A percentile compares a stretch with the other conserved stretches of the same genome.
Evolutionary conservation across 2,797 vertebrate species (phyloP).

Genomic region (Parauchenoglanis punctatus): DNA sequence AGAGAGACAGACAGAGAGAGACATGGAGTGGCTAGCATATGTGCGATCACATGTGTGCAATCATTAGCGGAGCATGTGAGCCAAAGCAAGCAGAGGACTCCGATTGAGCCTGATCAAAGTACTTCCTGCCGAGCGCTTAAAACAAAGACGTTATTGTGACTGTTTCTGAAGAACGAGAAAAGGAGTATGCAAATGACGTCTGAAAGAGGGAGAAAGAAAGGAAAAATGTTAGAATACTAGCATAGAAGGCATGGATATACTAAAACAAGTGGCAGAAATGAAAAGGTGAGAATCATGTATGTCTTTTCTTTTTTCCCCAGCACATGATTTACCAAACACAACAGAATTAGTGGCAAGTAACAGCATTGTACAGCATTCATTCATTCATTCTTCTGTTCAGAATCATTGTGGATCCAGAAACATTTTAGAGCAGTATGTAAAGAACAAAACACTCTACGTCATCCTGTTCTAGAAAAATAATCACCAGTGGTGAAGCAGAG

Average conservation of each 20-base stretch:
- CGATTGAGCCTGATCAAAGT: slow-evolving; percentile 40
- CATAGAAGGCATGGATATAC: neutral
- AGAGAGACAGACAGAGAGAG: neutral
- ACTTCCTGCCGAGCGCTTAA: slow-evolving; percentile 38
- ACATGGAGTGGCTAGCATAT: slow-evolving; percentile 37
- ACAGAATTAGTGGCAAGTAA: neutral
- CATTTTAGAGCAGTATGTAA: neutral
- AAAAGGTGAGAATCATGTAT: neutral
- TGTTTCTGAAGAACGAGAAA: slow-evolving; percentile 13
- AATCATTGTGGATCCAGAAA: neutral
- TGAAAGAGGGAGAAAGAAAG: neutral
- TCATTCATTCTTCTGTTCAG: neutral
- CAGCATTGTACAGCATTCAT: neutral
- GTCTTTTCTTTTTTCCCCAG: neutral
- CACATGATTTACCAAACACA: neutral
- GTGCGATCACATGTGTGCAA: slow-evolving; percentile 46
- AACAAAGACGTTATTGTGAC: slow-evolving; percentile 49
- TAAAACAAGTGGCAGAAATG: neutral
- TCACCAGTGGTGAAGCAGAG: neutral
- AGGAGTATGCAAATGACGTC: slow-evolving; percentile 3
- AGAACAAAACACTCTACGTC: neutral
- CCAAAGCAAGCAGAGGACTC: slow-evolving; percentile 35
- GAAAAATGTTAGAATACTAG: neutral
- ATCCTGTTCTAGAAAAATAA: neutral
- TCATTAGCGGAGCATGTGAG: slow-evolving; percentile 41